These are phyloP conservation scores for Drosophila suboccidentalis DNA, from an alignment of 2,888 invertebrate species.

Conservation along the genomic window DNA sequence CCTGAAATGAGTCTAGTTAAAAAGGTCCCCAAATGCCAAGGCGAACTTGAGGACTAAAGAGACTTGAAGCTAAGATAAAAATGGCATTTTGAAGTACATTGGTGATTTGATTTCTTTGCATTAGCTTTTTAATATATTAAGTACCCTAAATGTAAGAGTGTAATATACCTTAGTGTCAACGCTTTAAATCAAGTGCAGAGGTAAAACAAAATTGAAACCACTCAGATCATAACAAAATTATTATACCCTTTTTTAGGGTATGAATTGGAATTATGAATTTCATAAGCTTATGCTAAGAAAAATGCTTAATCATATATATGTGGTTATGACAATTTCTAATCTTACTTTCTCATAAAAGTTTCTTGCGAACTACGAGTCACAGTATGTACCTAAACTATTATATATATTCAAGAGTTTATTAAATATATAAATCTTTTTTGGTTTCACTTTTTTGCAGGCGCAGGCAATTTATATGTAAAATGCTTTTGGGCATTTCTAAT, in stretches of 20 bases:
- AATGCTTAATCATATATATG: constrained; percentile 14
- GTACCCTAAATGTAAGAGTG: neutral
- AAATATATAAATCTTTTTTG: constrained; percentile 60
- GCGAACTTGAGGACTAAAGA: neutral
- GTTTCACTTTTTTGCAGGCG: constrained; percentile 55
- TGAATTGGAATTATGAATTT: neutral
- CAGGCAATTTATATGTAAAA: constrained; percentile 75
- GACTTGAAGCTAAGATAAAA: neutral
- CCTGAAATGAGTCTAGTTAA: constrained; percentile 35
- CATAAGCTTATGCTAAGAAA: neutral
- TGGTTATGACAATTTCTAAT: constrained; percentile 9
- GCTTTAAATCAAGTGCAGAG: neutral
- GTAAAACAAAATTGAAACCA: neutral
- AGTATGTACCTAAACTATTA: constrained; percentile 24
- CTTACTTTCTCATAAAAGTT: constrained; percentile 4
- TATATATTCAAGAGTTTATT: constrained; percentile 9
- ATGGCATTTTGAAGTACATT: neutral
- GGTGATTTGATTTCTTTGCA: neutral
- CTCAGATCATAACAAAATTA: neutral
- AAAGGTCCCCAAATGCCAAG: constrained; percentile 4
- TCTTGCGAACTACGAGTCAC: neutral
- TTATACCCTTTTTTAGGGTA: neutral
- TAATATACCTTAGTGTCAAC: neutral
- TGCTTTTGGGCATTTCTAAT: constrained; percentile 38
- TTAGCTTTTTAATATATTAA: neutral